phyloP scores from a whole-genome alignment of 2,113 vertebrate species.

The Euleptes europaea region DNA sequence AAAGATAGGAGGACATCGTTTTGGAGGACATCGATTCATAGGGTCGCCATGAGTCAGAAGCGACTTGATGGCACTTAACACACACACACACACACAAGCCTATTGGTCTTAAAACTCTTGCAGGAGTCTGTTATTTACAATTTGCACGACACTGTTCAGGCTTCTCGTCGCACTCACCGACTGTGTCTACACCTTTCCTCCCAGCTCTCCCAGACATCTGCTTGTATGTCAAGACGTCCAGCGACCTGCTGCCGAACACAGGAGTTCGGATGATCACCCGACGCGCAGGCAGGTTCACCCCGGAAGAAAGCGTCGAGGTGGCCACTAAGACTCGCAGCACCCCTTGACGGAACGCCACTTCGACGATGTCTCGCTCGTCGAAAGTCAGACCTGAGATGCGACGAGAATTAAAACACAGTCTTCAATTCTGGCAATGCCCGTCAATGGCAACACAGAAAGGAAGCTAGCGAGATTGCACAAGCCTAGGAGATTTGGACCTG shows the following conservation, averaged over 20 bases:
- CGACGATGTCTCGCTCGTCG: slow-evolving; percentile 92
- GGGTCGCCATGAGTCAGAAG: too few relatives aligned
- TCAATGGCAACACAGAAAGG: background rate
- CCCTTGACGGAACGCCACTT: slow-evolving; percentile 91
- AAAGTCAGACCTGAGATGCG: slow-evolving; percentile 88
- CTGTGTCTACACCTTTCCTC: slow-evolving; percentile 92
- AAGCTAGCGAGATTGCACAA: background rate
- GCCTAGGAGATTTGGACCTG: background rate
- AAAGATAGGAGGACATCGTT: too few relatives aligned
- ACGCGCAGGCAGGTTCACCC: slow-evolving; percentile 95
- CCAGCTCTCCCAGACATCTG: slow-evolving; percentile 97
- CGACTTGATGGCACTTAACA: too few relatives aligned
- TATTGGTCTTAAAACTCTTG: background rate
- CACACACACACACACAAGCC: too few relatives aligned
- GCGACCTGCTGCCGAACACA: slow-evolving; percentile 83
- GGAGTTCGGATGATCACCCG: slow-evolving; percentile 94
- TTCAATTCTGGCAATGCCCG: background rate
- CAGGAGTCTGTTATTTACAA: background rate
- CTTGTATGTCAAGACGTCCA: slow-evolving; percentile 93
- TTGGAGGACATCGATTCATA: too few relatives aligned
- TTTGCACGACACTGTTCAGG: slow-evolving; percentile 8
- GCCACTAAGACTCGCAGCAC: slow-evolving; percentile 85
- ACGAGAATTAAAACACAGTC: background rate
- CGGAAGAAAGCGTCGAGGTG: slow-evolving; percentile 95
- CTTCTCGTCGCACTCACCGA: slow-evolving; percentile 72